Conservation (phyloP, 1,140 invertebrate species). For the Heliconius nattereri region DNA sequence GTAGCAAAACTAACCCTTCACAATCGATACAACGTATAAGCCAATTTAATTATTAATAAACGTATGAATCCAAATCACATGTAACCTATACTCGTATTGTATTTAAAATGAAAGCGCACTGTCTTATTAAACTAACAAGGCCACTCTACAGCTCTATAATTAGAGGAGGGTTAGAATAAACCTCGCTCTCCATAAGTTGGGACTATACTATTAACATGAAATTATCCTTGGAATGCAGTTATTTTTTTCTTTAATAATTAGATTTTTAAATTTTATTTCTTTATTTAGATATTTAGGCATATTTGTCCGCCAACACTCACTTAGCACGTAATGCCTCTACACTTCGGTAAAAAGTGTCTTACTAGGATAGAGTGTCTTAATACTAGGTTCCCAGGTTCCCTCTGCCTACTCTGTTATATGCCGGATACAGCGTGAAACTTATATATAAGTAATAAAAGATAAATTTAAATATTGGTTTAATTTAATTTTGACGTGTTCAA, state of each 20-base stretch:
- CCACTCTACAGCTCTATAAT: conserved; percentile 3
- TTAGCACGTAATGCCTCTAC: too few species aligned
- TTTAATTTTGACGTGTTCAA: too few species aligned
- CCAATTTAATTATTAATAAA: not conserved
- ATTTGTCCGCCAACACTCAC: too few species aligned
- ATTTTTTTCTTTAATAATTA: not conserved
- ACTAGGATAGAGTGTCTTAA: not conserved
- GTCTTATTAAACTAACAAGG: conserved; percentile 22
- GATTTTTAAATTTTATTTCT: not conserved
- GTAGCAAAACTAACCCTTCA: not conserved
- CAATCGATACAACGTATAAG: not conserved
- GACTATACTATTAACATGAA: not conserved
- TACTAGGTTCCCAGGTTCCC: not conserved
- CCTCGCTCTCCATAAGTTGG: not conserved
- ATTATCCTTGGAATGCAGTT: too few species aligned
- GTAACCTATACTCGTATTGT: not conserved
- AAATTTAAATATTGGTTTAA: too few species aligned
- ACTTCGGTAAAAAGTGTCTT: too few species aligned
- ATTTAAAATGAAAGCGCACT: conserved; percentile 20
- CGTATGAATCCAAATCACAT: conserved; percentile 4
- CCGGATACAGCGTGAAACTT: too few species aligned
- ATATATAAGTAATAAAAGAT: too few species aligned
- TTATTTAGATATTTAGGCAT: not conserved
- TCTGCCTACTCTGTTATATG: too few species aligned
- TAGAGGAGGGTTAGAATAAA: conserved; percentile 22